phyloP scores from a whole-genome alignment of 2,797 vertebrate species.

The Pempheris klunzingeri region DNA sequence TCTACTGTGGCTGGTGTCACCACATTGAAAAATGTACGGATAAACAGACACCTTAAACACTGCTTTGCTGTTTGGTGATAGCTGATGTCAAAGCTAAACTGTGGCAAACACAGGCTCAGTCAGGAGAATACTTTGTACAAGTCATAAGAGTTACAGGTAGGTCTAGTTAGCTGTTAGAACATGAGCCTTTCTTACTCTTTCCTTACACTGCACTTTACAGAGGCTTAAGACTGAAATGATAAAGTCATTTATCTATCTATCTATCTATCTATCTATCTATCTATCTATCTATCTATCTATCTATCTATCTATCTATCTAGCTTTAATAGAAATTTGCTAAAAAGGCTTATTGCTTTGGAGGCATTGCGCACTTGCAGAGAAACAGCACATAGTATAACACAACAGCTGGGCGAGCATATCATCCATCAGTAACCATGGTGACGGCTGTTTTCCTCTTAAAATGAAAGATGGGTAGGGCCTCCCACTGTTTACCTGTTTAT shows the following conservation, averaged over 20 bases:
- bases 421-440: conserved; percentile 61
- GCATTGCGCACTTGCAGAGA: conserved; percentile 13
- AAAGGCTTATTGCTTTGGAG: neutral
- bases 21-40: neutral
- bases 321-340: neutral
- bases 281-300: too few species aligned
- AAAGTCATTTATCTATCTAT: too few species aligned
- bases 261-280: neutral
- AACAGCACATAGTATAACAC: conserved; percentile 11
- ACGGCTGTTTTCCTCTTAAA: conserved; percentile 28
- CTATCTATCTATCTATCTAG: neutral
- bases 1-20: neutral
- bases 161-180: neutral
- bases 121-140: neutral
- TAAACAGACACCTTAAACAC: neutral
- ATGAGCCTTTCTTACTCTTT: neutral
- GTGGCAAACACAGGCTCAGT: too few species aligned
- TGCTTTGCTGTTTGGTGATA: neutral
- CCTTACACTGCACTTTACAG: neutral
- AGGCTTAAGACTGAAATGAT: neutral
- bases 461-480: conserved; percentile 37
- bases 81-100: neutral
- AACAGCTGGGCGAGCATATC: conserved; percentile 1
- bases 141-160: neutral
- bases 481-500: conserved; percentile 58